Conservation (phyloP, 2,888 invertebrate genomes). For the Hypomecis punctinalis region DNA sequence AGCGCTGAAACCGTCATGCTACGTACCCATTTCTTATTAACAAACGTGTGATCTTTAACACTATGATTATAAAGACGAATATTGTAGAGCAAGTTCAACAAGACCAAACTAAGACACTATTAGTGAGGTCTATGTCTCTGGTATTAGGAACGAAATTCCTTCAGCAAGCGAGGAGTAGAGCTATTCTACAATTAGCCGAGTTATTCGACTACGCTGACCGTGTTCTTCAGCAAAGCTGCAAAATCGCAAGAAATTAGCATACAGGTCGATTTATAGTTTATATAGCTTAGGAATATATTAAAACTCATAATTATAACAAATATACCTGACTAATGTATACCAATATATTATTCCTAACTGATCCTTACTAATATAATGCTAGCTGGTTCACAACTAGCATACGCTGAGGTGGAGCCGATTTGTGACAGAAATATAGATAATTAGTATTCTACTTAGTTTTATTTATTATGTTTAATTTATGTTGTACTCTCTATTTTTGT, state of each 20-base stretch:
- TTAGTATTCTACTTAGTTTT: too few species aligned
- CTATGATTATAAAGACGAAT: slow-evolving; percentile 1
- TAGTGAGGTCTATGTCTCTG: background rate
- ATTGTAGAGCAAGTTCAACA: background rate
- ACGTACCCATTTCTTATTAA: slow-evolving; percentile 11
- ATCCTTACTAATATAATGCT: too few species aligned
- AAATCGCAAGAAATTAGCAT: slow-evolving; percentile 49
- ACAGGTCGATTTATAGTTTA: slow-evolving; percentile 31
- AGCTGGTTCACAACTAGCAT: too few species aligned
- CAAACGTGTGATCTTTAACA: slow-evolving; percentile 7
- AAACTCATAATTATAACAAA: background rate
- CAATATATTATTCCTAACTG: too few species aligned
- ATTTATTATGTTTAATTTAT: too few species aligned
- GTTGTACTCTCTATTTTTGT: too few species aligned
- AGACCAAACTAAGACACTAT: slow-evolving; percentile 14
- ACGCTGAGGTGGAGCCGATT: too few species aligned
- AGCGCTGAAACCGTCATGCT: slow-evolving; percentile 29
- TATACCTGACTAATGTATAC: too few species aligned
- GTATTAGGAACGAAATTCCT: slow-evolving; percentile 13
- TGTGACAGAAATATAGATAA: too few species aligned
- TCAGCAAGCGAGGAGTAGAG: slow-evolving; percentile 2
- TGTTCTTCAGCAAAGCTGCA: slow-evolving; percentile 56
- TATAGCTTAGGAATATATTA: slow-evolving; percentile 13
- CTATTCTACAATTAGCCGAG: slow-evolving; percentile 59
- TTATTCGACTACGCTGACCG: slow-evolving; percentile 63